A percentile compares a stretch with the other conserved stretches of the same genome.
phyloP scores from a whole-genome alignment of 2,797 vertebrate species.

The Trematomus bernacchii region DNA sequence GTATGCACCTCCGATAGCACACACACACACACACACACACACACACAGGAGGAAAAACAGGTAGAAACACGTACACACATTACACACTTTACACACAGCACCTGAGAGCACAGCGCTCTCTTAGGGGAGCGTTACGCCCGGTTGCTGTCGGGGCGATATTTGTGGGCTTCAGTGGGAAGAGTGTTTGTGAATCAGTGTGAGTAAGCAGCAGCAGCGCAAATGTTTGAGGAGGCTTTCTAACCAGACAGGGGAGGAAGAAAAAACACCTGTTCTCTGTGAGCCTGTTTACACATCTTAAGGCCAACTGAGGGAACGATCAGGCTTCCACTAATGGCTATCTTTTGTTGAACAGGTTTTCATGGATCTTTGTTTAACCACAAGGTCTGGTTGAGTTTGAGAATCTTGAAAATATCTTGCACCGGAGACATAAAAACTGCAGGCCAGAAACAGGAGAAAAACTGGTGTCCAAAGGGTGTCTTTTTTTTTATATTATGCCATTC shows the following conservation, averaged over 20 bases:
- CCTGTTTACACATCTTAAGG: conserved; percentile 73
- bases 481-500: too few species aligned
- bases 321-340: conserved; percentile 60
- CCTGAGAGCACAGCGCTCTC: conserved; percentile 75
- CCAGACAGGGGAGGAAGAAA: conserved; percentile 50
- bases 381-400: conserved; percentile 34
- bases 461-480: too few species aligned
- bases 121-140: conserved; percentile 73
- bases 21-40: conserved; percentile 33
- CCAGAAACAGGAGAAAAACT: background rate
- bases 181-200: conserved; percentile 84
- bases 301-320: conserved; percentile 53
- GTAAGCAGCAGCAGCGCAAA: conserved; percentile 80
- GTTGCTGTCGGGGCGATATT: conserved; percentile 78
- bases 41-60: conserved; percentile 32
- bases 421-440: conserved; percentile 5
- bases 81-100: conserved; percentile 65
- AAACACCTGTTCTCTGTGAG: conserved; percentile 77
- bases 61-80: conserved; percentile 46
- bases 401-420: conserved; percentile 5
- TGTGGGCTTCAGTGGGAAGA: conserved; percentile 79
- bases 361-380: conserved; percentile 38
- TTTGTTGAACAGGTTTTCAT: conserved; percentile 33
- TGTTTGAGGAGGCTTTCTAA: conserved; percentile 81
- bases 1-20: conserved; percentile 74